Evolutionary conservation across 2,113 vertebrate species (phyloP).

Genomic region (Cyanistes caeruleus): DNA sequence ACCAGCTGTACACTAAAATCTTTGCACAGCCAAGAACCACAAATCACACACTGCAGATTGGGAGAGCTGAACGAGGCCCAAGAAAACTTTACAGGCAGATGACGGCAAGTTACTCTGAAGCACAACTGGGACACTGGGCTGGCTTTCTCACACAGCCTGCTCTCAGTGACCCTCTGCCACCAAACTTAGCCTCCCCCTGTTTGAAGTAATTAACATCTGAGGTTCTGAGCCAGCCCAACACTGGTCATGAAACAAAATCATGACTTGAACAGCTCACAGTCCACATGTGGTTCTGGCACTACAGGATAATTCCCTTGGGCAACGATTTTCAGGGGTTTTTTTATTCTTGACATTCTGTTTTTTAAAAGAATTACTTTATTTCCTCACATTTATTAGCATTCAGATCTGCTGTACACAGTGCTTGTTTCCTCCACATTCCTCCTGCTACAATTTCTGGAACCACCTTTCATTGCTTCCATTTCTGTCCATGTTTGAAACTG

Average conservation of each 20-base stretch:
- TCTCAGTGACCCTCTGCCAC: slow-evolving; percentile 9
- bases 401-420: neutral
- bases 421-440: neutral
- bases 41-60: neutral
- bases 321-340: slow-evolving; percentile 38
- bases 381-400: slow-evolving; percentile 12
- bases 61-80: neutral
- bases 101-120: neutral
- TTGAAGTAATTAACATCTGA: neutral
- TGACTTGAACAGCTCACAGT: slow-evolving; percentile 2
- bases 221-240: neutral
- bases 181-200: neutral
- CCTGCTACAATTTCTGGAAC: neutral
- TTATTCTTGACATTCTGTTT: neutral
- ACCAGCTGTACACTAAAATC: slow-evolving; percentile 10
- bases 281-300: slow-evolving; percentile 34
- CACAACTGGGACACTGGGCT: neutral
- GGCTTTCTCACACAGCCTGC: neutral
- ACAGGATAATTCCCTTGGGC: neutral
- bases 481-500: neutral
- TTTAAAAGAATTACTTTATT: slow-evolving; percentile 5
- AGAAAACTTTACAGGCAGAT: slow-evolving; percentile 11
- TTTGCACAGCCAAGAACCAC: neutral
- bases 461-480: slow-evolving; percentile 4
- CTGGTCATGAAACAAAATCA: slow-evolving; percentile 12